phyloP scores from a whole-genome alignment of 1,140 invertebrate genomes.

The Drosophila micromelanica region DNA sequence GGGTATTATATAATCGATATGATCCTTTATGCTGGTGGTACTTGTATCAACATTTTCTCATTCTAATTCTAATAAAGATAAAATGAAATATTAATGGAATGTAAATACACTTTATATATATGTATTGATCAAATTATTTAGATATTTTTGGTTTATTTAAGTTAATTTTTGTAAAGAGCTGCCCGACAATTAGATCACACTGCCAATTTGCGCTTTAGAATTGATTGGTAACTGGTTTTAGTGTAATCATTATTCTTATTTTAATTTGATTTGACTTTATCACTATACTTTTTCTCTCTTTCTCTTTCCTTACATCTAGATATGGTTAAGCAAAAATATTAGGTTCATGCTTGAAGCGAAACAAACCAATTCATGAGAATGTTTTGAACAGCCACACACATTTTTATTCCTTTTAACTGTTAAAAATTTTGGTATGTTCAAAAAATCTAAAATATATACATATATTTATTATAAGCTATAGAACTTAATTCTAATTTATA shows the following conservation, averaged over 20 bases:
- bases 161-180: background rate
- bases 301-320: slow-evolving; percentile 60
- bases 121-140: background rate
- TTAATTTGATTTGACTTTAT: slow-evolving; percentile 45
- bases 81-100: background rate
- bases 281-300: slow-evolving; percentile 45
- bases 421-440: slow-evolving; percentile 53
- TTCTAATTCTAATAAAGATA: background rate
- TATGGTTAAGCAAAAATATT: slow-evolving; percentile 81
- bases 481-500: slow-evolving; percentile 65
- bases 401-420: slow-evolving; percentile 38
- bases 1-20: slow-evolving; percentile 1
- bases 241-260: slow-evolving; percentile 30
- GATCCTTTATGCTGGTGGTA: slow-evolving; percentile 4
- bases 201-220: slow-evolving; percentile 35
- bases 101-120: slow-evolving; percentile 26
- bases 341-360: slow-evolving; percentile 62
- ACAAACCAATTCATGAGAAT: slow-evolving; percentile 49
- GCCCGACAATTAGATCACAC: slow-evolving; percentile 30
- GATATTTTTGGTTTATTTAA: background rate
- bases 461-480: slow-evolving; percentile 73
- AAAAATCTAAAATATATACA: slow-evolving; percentile 43
- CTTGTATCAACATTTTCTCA: background rate
- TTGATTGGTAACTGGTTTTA: slow-evolving; percentile 13
- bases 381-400: slow-evolving; percentile 57